A percentile compares a stretch with the other conserved stretches of the same genome.
Evolutionary conservation across 1,140 invertebrate genomes (phyloP).

Genomic region (Trichonephila inaurata): DNA sequence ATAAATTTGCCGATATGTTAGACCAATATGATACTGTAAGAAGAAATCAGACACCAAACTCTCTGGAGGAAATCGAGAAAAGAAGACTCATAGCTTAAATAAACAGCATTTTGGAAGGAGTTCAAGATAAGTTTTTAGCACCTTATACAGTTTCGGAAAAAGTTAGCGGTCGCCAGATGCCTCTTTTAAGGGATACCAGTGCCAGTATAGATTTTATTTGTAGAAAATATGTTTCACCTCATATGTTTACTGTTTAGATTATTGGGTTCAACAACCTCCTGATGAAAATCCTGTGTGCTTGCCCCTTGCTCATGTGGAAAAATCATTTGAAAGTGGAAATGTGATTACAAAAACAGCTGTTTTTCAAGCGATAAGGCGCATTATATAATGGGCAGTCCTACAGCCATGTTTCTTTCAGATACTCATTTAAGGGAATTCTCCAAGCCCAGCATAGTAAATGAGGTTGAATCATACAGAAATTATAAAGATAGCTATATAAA

Average conservation of each 20-base stretch:
- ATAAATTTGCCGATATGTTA: no score
- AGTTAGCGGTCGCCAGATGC: neutral
- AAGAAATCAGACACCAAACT: neutral
- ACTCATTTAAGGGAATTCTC: no score
- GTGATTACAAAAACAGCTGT: no score
- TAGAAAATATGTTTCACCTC: neutral
- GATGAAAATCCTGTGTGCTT: slow-evolving; percentile 10
- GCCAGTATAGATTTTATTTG: slow-evolving; percentile 13
- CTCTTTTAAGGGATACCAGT: neutral
- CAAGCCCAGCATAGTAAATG: no score
- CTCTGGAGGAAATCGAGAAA: neutral
- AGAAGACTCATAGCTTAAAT: neutral
- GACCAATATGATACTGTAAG: neutral
- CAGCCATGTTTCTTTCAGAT: no score
- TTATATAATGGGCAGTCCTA: no score
- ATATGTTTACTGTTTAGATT: neutral
- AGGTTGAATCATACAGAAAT: no score
- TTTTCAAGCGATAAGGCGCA: no score
- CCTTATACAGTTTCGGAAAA: neutral
- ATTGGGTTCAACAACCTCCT: slow-evolving; percentile 16
- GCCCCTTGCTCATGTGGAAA: neutral
- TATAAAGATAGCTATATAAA: no score
- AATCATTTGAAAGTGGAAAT: no score
- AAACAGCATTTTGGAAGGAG: neutral
- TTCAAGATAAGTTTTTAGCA: neutral